Percentiles rank a stretch among this genome's conserved stretches.
Evolutionary conservation across 2,113 vertebrate genomes (phyloP).

Genomic region (Tichodroma muraria): DNA sequence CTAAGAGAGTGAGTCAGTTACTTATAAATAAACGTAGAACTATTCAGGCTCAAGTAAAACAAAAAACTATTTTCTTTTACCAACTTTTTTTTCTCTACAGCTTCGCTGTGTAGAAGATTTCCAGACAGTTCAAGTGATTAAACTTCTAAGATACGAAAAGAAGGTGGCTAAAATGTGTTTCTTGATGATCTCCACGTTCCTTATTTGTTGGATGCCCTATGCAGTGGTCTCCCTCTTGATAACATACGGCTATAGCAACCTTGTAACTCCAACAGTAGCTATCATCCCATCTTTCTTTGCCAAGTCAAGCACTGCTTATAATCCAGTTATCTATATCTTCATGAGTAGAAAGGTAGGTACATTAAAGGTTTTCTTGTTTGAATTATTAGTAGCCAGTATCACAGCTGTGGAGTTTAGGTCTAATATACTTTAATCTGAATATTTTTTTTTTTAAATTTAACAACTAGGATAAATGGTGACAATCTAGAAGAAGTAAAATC

Average conservation of each 20-base stretch:
- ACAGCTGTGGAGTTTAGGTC: neutral
- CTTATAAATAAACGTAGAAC: neutral
- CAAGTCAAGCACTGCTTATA: conserved; percentile 88
- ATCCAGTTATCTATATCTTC: conserved; percentile 87
- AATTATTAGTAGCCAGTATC: neutral
- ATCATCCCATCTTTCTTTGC: conserved; percentile 87
- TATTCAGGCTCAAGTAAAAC: neutral
- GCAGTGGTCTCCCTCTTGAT: conserved; percentile 83
- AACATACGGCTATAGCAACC: conserved; percentile 77
- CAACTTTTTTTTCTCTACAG: conserved; percentile 53
- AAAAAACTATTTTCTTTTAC: neutral
- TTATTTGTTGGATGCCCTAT: conserved; percentile 89
- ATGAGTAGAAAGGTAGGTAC: conserved; percentile 88
- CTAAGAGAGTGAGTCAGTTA: neutral
- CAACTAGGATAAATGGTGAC: neutral
- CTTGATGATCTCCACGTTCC: conserved; percentile 84
- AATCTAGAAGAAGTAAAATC: neutral
- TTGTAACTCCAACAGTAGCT: conserved; percentile 82
- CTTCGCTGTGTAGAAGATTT: conserved; percentile 85
- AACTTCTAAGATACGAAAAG: conserved; percentile 87
- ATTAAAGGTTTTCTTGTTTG: neutral
- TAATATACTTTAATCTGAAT: neutral
- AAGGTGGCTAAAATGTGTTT: conserved; percentile 89
- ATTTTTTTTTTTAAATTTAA: neutral
- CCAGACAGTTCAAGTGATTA: conserved; percentile 85